A percentile compares a stretch with the other conserved stretches of the same genome.
phyloP scores from a whole-genome alignment of 2,113 vertebrate species.

The Lasiurus cinereus region DNA sequence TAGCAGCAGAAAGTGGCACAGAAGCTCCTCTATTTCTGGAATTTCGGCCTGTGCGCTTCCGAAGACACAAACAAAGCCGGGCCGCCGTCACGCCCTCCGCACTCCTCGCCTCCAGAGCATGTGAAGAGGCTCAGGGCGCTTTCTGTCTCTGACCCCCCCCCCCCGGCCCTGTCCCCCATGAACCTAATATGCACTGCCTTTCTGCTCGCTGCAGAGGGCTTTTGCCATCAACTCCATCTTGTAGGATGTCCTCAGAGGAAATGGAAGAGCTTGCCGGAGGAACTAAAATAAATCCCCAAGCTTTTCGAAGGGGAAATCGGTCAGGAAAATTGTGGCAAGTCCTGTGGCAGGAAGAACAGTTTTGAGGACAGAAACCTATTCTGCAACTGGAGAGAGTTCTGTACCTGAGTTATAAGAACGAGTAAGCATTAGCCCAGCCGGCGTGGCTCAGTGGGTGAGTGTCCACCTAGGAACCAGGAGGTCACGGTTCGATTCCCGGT shows the following conservation, averaged over 20 bases:
- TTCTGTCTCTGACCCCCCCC: conserved; percentile 23
- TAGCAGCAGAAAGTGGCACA: conserved; percentile 74
- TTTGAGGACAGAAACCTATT: conserved; percentile 9
- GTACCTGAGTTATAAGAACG: neutral
- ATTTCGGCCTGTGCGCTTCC: conserved; percentile 68
- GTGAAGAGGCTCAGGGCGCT: conserved; percentile 55
- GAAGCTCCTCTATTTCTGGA: conserved; percentile 81
- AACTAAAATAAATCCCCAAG: neutral
- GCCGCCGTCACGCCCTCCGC: conserved; percentile 54
- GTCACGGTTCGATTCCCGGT: too few species aligned
- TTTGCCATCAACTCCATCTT: neutral
- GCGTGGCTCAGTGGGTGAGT: too few species aligned
- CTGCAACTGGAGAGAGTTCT: neutral
- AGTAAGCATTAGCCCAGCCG: neutral
- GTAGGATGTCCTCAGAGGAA: neutral
- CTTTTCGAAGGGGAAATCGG: neutral
- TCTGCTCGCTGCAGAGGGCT: conserved; percentile 18
- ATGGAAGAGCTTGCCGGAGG: neutral
- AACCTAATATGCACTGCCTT: neutral
- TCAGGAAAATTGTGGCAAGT: neutral
- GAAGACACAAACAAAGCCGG: conserved; percentile 71
- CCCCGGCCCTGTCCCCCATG: neutral
- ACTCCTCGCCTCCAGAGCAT: conserved; percentile 56
- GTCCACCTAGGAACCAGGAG: too few species aligned
- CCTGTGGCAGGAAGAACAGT: neutral